phyloP scores from a whole-genome alignment of 2,888 invertebrate genomes.

The Tanypteryx hageni region DNA sequence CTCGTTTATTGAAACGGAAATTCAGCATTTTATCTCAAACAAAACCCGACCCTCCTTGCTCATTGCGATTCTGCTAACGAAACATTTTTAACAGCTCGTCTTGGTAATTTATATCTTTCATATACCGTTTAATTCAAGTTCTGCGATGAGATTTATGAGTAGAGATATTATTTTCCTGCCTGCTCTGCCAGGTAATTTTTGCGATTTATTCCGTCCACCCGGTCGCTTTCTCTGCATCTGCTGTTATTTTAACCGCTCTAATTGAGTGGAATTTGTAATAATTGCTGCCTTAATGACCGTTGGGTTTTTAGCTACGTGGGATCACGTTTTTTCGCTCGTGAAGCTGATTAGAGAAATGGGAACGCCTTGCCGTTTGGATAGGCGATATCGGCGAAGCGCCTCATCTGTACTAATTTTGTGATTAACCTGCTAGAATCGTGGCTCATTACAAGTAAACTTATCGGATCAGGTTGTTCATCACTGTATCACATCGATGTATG shows the following conservation, averaged over 20 bases:
- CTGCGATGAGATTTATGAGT: background rate
- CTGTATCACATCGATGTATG: too few species aligned
- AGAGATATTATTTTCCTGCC: background rate
- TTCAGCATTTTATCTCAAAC: too few species aligned
- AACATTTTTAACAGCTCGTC: background rate
- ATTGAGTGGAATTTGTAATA: background rate
- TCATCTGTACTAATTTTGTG: background rate
- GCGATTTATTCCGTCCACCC: background rate
- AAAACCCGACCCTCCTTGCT: too few species aligned
- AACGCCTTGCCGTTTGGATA: background rate
- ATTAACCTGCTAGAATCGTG: too few species aligned
- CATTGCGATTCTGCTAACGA: background rate
- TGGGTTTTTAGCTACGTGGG: background rate
- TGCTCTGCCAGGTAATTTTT: background rate
- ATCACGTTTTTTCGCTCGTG: background rate
- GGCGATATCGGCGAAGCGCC: background rate
- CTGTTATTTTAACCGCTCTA: background rate
- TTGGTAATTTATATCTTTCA: background rate
- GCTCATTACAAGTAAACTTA: too few species aligned
- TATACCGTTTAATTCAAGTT: background rate
- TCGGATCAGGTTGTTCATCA: too few species aligned
- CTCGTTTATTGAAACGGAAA: too few species aligned
- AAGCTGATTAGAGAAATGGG: background rate
- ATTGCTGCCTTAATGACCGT: background rate
- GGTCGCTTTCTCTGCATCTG: background rate